A percentile compares a stretch with the other conserved stretches of the same genome.
Conservation (phyloP, 2,113 vertebrate genomes). For the Hiodon tergisus region DNA sequence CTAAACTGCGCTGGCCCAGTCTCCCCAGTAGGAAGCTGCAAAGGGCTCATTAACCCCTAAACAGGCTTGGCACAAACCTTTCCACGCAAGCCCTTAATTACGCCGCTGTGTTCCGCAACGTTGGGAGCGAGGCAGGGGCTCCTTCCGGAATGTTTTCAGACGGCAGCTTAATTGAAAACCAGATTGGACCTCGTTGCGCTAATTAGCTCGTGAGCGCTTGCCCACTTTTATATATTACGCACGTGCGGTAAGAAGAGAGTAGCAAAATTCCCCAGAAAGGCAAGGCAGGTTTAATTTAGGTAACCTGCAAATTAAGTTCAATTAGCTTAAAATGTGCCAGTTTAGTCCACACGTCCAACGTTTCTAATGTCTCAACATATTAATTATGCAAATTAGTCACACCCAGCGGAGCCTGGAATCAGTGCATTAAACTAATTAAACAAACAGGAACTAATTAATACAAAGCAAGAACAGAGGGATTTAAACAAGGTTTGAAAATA, state of each 20-base stretch:
- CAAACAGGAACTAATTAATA: constrained; percentile 90
- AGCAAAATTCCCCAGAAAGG: constrained; percentile 80
- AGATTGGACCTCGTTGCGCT: constrained; percentile 75
- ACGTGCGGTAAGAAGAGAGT: constrained; percentile 71
- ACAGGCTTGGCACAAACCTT: constrained; percentile 91
- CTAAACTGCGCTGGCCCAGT: constrained; percentile 78
- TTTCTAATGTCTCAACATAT: constrained; percentile 98
- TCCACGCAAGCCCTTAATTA: constrained; percentile 29
- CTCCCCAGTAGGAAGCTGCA: constrained; percentile 89
- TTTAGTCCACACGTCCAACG: constrained; percentile 93
- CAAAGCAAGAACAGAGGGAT: constrained; percentile 63
- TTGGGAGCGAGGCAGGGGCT: constrained; percentile 64
- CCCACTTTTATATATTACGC: constrained; percentile 85
- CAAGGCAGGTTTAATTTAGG: constrained; percentile 94
- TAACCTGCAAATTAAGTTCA: constrained; percentile 87
- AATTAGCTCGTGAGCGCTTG: constrained; percentile 75
- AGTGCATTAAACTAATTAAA: constrained; percentile 91
- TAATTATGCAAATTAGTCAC: constrained; percentile 99
- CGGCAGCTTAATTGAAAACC: constrained; percentile 85
- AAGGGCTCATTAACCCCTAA: constrained; percentile 99
- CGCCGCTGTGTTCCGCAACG: neutral
- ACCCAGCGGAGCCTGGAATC: constrained; percentile 87
- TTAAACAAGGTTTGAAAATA: constrained; percentile 21
- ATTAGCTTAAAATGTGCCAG: constrained; percentile 93
- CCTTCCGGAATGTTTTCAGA: constrained; percentile 75